A percentile compares a stretch with the other conserved stretches of the same genome.
Evolutionary conservation across 92 coral and sea anemone species (phyloP).

Genomic region (Meandrina meandrites): DNA sequence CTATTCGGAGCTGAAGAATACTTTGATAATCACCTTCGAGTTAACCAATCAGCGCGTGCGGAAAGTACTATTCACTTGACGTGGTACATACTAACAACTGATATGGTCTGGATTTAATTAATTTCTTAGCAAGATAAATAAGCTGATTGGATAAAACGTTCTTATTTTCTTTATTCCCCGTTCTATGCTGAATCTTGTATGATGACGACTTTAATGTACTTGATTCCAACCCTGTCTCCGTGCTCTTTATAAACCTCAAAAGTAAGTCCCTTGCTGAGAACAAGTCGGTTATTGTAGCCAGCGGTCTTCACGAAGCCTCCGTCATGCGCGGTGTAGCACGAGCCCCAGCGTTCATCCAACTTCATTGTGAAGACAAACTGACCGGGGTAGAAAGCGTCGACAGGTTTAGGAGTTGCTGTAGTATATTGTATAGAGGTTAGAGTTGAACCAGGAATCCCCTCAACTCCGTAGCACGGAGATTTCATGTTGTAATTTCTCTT

Average conservation of each 20-base stretch:
- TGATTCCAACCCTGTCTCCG: conserved; percentile 49
- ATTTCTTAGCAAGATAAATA: no score
- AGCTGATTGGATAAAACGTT: no score
- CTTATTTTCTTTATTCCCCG: neutral
- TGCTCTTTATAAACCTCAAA: conserved; percentile 41
- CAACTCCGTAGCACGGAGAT: conserved; percentile 33
- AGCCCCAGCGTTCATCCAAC: conserved; percentile 44
- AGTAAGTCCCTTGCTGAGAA: conserved; percentile 41
- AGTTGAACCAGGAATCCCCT: conserved; percentile 23
- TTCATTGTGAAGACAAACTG: conserved; percentile 35
- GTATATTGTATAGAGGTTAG: neutral
- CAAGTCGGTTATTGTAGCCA: conserved; percentile 35
- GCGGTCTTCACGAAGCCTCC: conserved; percentile 40
- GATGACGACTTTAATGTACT: conserved; percentile 34
- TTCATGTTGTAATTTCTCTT: conserved; percentile 11
- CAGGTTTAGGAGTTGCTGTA: neutral
- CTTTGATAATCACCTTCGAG: no score
- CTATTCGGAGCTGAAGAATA: no score
- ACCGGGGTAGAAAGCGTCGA: conserved; percentile 23
- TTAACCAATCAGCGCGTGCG: no score
- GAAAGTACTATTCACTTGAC: no score
- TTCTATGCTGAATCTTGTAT: neutral
- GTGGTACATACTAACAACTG: no score
- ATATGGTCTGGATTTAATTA: no score
- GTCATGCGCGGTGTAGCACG: conserved; percentile 57